Conservation (phyloP, 2,888 invertebrate genomes). For the Fabriciana adippe region DNA sequence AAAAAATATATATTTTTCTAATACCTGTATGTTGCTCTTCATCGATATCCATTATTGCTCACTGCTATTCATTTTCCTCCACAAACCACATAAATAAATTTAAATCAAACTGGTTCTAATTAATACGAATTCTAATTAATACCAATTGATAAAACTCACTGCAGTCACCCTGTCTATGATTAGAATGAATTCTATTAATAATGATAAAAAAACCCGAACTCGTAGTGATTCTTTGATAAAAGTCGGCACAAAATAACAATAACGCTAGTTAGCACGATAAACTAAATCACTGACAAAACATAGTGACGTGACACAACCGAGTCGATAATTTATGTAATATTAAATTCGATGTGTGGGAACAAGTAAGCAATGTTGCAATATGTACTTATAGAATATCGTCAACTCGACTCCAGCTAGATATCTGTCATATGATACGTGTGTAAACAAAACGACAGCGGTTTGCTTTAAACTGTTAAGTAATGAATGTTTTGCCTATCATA, state of each 20-base stretch:
- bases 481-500: conserved; percentile 27
- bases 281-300: conserved; percentile 28
- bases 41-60: conserved; percentile 45
- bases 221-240: conserved; percentile 35
- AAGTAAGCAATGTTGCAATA: conserved; percentile 25
- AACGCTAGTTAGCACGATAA: conserved; percentile 23
- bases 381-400: conserved; percentile 36
- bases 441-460: conserved; percentile 58
- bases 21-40: conserved; percentile 43
- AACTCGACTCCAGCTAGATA: conserved; percentile 53
- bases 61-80: not conserved
- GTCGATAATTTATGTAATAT: conserved; percentile 32
- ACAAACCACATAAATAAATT: conserved; percentile 16
- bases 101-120: not conserved
- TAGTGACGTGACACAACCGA: conserved; percentile 28
- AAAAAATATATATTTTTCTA: not conserved
- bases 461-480: conserved; percentile 37
- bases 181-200: conserved; percentile 16
- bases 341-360: not conserved
- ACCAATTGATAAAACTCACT: conserved; percentile 18
- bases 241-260: conserved; percentile 18
- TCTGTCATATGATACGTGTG: conserved; percentile 57
- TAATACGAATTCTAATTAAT: conserved; percentile 8
- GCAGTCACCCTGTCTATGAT: conserved; percentile 28
- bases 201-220: conserved; percentile 19